A percentile compares a stretch with the other conserved stretches of the same genome.
These are phyloP conservation scores for Palaemon carinicauda DNA, from an alignment of 1,140 invertebrate genomes.

Conservation along the genomic window DNA sequence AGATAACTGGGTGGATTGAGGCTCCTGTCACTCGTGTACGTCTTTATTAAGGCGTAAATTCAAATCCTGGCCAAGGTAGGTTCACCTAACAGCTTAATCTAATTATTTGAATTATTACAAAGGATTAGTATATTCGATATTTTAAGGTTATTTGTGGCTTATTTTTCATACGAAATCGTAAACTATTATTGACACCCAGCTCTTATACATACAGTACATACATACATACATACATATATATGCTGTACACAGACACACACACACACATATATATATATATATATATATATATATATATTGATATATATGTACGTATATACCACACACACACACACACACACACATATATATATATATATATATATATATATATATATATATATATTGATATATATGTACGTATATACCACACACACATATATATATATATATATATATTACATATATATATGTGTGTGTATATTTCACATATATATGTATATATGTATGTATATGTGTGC, in stretches of 20 bases:
- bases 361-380: constrained; percentile 5
- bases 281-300: not conserved
- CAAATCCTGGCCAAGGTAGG: too few relatives aligned
- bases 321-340: not conserved
- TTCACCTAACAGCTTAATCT: too few relatives aligned
- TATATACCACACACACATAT: not conserved
- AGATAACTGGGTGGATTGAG: too few relatives aligned
- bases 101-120: too few relatives aligned
- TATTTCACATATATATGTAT: not conserved
- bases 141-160: too few relatives aligned
- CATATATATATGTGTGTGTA: not conserved
- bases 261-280: not conserved
- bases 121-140: too few relatives aligned
- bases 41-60: too few relatives aligned
- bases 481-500: not conserved
- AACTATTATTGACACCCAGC: too few relatives aligned
- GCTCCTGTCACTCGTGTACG: too few relatives aligned
- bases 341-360: not conserved
- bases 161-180: too few relatives aligned
- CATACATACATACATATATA: not conserved
- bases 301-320: not conserved
- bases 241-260: not conserved
- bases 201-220: too few relatives aligned
- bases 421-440: not conserved
- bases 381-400: not conserved